Base-by-base conservation (phyloP, 2,113 vertebrate genomes). In the Notechis scutatus region DNA sequence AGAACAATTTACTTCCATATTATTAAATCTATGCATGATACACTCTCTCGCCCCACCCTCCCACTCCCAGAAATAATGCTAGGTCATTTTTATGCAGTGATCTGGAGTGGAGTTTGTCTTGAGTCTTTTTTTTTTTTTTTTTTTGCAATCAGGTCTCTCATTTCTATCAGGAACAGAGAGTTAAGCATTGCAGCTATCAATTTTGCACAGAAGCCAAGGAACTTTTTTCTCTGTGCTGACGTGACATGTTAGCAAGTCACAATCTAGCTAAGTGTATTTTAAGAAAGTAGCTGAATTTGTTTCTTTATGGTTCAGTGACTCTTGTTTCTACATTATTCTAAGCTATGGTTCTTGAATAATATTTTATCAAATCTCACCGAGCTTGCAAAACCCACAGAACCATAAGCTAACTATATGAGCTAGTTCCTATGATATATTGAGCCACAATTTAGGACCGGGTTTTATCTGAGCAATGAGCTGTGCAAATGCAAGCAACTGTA, bases 41-140 rank as follows among this genome's bases (percentile, higher is more conserved):
- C 61, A n/a, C 3, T 5, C 61, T 4, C 3, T 1, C 4, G 1
- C 14, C 1, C 5, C n/a, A 14, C 1, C 5, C 56, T 8, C 54
- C 8, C 26, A 9, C 59, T 24, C 59, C 1, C 4, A 6, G 2
- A 69, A 74, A 34, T 34, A 74, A 74, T 18, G 15, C 15, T 81
- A 39, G 69, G n/a, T 81, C n/a, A 81, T 39, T 39, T 39, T 39
- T 39, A 34, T 74, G 69, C 69, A 74, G 14, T 74, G 14, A 18
- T 74, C 64, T 74, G 64, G 64, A 74, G 15, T 74, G 14, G 12
- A 74, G n/a, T n/a, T 74, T 74, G 14, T 39, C 34, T 81, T 39
- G 15, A 39, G 18, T 39, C n/a, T 20, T 39, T 39, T 20, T 34
- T 59, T 42, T 42, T 42, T 42, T 42, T 45, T 9, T 4, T 34